These are phyloP conservation scores for Rhadinocentrus ornatus DNA, from an alignment of 2,797 vertebrate genomes.

Conservation along the genomic window DNA sequence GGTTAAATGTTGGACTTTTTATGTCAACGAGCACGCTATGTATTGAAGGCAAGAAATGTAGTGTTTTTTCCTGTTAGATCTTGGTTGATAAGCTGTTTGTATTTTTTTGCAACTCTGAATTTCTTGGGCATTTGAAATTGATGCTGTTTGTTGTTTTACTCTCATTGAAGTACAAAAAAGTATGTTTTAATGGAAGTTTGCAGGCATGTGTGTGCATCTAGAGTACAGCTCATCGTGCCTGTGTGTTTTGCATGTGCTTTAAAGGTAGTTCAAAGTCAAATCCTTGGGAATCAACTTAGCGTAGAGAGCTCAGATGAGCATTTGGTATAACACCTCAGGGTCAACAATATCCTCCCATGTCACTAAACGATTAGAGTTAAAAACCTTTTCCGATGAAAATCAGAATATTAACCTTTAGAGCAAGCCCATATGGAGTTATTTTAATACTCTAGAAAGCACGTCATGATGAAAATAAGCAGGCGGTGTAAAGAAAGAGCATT, in stretches of 20 bases:
- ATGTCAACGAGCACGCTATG: not conserved
- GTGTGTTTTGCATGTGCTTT: conserved; percentile 19
- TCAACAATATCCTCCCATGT: conserved; percentile 41
- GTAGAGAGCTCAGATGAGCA: conserved; percentile 25
- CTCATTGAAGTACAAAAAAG: not conserved
- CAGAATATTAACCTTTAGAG: not conserved
- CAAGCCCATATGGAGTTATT: conserved; percentile 8
- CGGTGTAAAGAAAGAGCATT: not conserved
- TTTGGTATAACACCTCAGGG: conserved; percentile 51
- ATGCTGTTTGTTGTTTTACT: conserved; percentile 6
- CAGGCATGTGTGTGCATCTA: not conserved
- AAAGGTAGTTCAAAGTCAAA: conserved; percentile 45
- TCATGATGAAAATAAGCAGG: not conserved
- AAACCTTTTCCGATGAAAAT: not conserved
- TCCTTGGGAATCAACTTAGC: conserved; percentile 29
- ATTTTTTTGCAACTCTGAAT: not conserved
- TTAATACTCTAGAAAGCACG: not conserved
- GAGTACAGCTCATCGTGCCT: not conserved
- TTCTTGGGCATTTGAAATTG: not conserved
- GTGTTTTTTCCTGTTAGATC: conserved; percentile 1
- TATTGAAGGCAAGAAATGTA: not conserved
- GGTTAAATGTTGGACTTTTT: not conserved
- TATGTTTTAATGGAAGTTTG: not conserved
- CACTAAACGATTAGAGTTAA: conserved; percentile 27
- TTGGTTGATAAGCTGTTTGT: not conserved